Evolutionary conservation across 2,797 vertebrate species (phyloP).

Genomic region (Setipinna tenuifilis): DNA sequence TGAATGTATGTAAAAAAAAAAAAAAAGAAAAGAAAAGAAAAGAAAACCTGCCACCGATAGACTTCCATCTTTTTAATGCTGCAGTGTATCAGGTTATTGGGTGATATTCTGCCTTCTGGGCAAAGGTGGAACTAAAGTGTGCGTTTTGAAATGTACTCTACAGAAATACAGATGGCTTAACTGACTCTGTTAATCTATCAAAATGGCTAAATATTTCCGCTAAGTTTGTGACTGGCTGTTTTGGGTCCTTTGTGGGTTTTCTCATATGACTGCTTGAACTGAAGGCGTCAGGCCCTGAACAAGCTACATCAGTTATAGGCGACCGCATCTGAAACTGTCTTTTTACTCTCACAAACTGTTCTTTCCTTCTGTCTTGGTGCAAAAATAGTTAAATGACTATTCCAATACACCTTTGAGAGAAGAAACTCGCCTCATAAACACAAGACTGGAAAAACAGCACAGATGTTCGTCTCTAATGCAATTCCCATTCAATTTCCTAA

Average conservation of each 20-base stretch:
- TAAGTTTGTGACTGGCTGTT: neutral
- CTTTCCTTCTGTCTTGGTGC: neutral
- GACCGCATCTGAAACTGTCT: neutral
- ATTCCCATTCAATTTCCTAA: slow-evolving; percentile 92
- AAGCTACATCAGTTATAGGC: neutral
- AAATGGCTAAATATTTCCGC: neutral
- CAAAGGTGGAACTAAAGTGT: neutral
- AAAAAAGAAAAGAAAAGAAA: no score
- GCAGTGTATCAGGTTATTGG: neutral
- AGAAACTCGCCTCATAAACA: slow-evolving; percentile 46
- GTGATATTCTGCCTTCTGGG: neutral
- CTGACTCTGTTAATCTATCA: neutral
- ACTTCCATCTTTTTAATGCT: neutral
- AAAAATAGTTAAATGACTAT: slow-evolving; percentile 41
- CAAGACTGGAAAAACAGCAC: slow-evolving; percentile 52
- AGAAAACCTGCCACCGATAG: neutral
- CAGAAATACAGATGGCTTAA: neutral
- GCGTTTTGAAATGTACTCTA: neutral
- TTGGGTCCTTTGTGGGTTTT: neutral
- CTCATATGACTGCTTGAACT: neutral
- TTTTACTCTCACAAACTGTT: neutral
- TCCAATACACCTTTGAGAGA: slow-evolving; percentile 60
- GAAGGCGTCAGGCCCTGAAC: neutral
- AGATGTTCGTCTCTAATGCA: slow-evolving; percentile 89
- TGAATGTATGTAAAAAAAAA: neutral